phyloP scores from a whole-genome alignment of 2,113 vertebrate species.

The Geothlypis trichas region DNA sequence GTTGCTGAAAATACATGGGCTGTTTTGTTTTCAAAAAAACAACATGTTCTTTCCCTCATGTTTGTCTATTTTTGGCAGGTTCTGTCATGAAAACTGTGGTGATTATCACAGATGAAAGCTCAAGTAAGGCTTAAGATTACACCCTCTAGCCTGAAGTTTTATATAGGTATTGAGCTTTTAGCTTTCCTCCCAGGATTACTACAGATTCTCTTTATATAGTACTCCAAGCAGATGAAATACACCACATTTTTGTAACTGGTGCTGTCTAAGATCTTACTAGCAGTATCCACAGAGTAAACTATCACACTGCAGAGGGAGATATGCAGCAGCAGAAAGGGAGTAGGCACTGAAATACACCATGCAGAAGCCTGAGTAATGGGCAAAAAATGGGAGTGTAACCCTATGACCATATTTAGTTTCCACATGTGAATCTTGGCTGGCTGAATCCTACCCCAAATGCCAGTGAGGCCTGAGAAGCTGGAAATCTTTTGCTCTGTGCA shows the following conservation, averaged over 20 bases:
- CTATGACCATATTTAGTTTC: conserved; percentile 69
- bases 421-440: conserved; percentile 62
- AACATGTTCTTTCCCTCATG: conserved; percentile 14
- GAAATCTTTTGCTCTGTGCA: conserved; percentile 63
- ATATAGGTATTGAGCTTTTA: background rate
- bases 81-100: background rate
- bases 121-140: background rate
- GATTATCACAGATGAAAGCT: background rate
- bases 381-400: conserved; percentile 43
- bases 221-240: background rate
- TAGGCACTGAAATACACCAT: conserved; percentile 27
- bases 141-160: background rate
- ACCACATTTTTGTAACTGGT: background rate
- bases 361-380: conserved; percentile 52
- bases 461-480: conserved; percentile 63
- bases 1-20: conserved; percentile 47
- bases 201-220: background rate
- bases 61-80: conserved; percentile 50
- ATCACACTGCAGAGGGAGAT: conserved; percentile 6
- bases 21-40: conserved; percentile 42
- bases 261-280: background rate
- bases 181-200: background rate
- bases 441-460: conserved; percentile 37
- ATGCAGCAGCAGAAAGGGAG: background rate
- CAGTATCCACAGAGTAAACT: background rate